These are phyloP conservation scores for Sebastes paucispinis DNA, from an alignment of 2,797 vertebrate genomes.

Conservation along the genomic window DNA sequence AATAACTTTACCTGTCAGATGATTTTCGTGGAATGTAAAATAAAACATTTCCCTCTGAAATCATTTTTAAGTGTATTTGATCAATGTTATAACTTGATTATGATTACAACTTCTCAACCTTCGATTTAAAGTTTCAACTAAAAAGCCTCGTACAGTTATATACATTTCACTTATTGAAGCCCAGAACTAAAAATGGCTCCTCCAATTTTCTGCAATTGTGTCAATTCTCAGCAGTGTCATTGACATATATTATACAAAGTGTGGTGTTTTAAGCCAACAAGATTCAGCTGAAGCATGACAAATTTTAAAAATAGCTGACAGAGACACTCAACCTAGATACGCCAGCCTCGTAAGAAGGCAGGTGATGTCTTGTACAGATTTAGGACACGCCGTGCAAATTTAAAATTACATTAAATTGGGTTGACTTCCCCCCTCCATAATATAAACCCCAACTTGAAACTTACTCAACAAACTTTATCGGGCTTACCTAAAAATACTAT, in stretches of 20 bases:
- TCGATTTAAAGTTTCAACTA: not conserved
- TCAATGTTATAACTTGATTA: not conserved
- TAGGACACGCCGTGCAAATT: slow-evolving; percentile 50
- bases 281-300: slow-evolving; percentile 51
- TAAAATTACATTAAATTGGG: slow-evolving; percentile 49
- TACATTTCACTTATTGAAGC: not conserved
- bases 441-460: slow-evolving; percentile 7
- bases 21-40: not conserved
- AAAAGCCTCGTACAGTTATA: not conserved
- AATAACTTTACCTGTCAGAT: not conserved
- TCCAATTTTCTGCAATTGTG: slow-evolving; percentile 20
- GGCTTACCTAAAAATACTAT: not conserved
- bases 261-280: slow-evolving; percentile 20
- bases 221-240: slow-evolving; percentile 30
- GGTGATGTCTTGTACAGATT: slow-evolving; percentile 60
- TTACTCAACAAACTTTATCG: slow-evolving; percentile 8
- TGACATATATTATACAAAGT: slow-evolving; percentile 24
- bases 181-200: not conserved
- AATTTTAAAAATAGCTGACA: slow-evolving; percentile 68
- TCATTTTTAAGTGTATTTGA: not conserved
- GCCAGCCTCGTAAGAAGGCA: slow-evolving; percentile 44
- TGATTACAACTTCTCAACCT: not conserved
- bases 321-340: slow-evolving; percentile 64
- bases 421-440: slow-evolving; percentile 22
- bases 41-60: not conserved